Evolutionary conservation across 2,888 invertebrate species (phyloP).

Genomic region (Melinaea menophilus): DNA sequence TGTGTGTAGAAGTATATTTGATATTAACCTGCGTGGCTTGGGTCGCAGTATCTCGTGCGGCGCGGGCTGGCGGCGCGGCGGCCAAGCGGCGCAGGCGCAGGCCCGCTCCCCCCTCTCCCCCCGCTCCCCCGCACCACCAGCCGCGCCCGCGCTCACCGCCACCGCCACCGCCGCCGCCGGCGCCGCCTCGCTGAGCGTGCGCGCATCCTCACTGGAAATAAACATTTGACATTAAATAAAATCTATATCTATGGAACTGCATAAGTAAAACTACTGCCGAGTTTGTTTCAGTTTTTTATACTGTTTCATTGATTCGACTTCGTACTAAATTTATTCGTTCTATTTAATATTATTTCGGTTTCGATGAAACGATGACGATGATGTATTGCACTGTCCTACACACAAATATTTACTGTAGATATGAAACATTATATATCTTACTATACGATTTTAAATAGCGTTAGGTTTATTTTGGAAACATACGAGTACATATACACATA

Average conservation of each 20-base stretch:
- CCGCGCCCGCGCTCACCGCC: slow-evolving; percentile 35
- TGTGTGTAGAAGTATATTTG: background rate
- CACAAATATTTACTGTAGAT: too few relatives aligned
- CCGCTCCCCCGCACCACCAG: slow-evolving; percentile 35
- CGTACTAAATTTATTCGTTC: too few relatives aligned
- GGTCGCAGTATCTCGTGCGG: slow-evolving; percentile 92
- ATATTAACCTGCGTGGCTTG: slow-evolving; percentile 86
- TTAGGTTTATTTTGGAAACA: too few relatives aligned
- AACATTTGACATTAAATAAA: background rate
- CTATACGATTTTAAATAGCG: too few relatives aligned
- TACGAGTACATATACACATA: too few relatives aligned
- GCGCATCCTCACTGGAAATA: slow-evolving; percentile 68
- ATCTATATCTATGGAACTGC: background rate
- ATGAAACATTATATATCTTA: too few relatives aligned
- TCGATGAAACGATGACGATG: too few relatives aligned
- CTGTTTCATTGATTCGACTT: too few relatives aligned
- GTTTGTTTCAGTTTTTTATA: too few relatives aligned
- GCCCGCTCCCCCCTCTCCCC: slow-evolving; percentile 48
- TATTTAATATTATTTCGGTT: too few relatives aligned
- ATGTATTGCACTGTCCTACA: too few relatives aligned
- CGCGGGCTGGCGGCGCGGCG: slow-evolving; percentile 72
- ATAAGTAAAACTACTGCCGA: background rate
- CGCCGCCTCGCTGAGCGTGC: slow-evolving; percentile 63
- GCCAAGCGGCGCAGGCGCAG: slow-evolving; percentile 71
- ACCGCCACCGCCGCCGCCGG: slow-evolving; percentile 44